phyloP scores from a whole-genome alignment of 1,140 invertebrate species.

The Linepithema humile region DNA sequence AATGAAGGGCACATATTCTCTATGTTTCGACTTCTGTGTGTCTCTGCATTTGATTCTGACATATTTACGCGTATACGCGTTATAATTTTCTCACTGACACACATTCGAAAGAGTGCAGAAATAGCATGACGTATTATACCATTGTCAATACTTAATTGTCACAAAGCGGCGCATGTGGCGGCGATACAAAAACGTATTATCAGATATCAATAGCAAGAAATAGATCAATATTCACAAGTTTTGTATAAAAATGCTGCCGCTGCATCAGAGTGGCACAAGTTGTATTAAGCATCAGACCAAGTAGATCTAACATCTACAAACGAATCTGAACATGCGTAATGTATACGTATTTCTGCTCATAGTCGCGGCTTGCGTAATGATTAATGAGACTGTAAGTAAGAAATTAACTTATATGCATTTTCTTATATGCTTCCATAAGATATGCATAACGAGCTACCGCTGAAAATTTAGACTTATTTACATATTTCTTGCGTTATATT shows the following conservation, averaged over 20 bases:
- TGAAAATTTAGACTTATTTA: not conserved
- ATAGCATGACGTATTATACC: not conserved
- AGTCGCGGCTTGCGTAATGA: not conserved
- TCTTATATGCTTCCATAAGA: not conserved
- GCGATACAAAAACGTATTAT: slow-evolving; percentile 26
- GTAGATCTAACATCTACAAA: no score
- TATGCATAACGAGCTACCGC: not conserved
- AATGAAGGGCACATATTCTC: not conserved
- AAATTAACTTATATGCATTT: not conserved
- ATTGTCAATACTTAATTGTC: slow-evolving; percentile 16
- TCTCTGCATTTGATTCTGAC: not conserved
- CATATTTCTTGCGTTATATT: not conserved
- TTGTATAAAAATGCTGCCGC: slow-evolving; percentile 26
- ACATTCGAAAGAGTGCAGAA: not conserved
- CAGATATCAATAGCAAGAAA: not conserved
- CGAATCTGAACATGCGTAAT: slow-evolving; percentile 21
- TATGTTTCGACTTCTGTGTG: no score
- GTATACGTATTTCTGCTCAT: not conserved
- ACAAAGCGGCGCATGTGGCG: slow-evolving; percentile 9
- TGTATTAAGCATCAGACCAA: not conserved
- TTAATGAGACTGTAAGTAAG: slow-evolving; percentile 22
- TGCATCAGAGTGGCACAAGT: not conserved
- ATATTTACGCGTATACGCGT: not conserved
- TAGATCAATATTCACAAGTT: slow-evolving; percentile 28
- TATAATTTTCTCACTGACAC: not conserved